Evolutionary conservation across 2,888 invertebrate genomes (phyloP).

Genomic region (Campoplex nolae): DNA sequence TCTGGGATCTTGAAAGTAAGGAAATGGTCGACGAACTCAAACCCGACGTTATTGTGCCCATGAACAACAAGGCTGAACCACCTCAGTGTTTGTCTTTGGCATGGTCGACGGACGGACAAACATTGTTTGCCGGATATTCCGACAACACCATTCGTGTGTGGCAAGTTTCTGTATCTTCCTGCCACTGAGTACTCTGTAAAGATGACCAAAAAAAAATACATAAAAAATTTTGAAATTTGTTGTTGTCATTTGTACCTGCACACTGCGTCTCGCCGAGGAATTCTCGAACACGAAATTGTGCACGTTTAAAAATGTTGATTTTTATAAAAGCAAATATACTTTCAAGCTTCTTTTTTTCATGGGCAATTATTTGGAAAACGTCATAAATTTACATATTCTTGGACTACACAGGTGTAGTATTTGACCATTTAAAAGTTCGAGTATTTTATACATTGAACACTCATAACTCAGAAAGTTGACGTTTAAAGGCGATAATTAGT

Average conservation of each 20-base stretch:
- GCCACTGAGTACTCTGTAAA: slow-evolving; percentile 87
- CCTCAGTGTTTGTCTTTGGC: slow-evolving; percentile 98
- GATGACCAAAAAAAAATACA: slow-evolving; percentile 72
- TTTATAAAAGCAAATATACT: no score
- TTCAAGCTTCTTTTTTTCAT: neutral
- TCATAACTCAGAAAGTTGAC: no score
- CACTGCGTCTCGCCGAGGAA: neutral
- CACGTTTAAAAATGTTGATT: neutral
- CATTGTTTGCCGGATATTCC: slow-evolving; percentile 99
- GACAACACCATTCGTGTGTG: slow-evolving; percentile 99
- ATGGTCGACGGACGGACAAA: slow-evolving; percentile 99
- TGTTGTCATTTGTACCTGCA: neutral
- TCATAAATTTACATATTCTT: neutral
- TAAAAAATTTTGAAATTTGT: slow-evolving; percentile 56
- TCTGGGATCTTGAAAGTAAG: slow-evolving; percentile 99
- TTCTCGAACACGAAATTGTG: neutral
- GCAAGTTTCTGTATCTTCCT: slow-evolving; percentile 97
- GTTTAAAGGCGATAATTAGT: no score
- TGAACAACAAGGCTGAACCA: slow-evolving; percentile 93
- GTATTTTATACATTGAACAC: no score
- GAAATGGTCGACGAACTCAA: slow-evolving; percentile 99
- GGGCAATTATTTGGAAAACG: neutral
- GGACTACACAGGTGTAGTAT: no score
- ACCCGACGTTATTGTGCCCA: slow-evolving; percentile 95
- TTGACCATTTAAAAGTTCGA: no score